Base-by-base conservation (phyloP, 2,113 vertebrate species). In the Chloroceryle aenea region DNA sequence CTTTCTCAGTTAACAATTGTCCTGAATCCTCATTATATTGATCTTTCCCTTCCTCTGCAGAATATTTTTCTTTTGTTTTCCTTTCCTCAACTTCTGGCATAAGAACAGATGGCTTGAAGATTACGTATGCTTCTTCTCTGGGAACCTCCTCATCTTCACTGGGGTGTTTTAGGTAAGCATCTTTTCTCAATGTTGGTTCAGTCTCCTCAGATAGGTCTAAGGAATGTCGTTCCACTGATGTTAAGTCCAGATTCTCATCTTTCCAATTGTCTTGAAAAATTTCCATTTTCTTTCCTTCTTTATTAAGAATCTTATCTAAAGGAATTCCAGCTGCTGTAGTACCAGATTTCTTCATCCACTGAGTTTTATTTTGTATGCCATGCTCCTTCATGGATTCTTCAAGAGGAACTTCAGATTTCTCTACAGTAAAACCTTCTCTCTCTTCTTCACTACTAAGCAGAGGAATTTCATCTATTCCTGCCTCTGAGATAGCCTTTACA, bases 21-120 rank as follows among this genome's bases (percentile, higher is more conserved):
- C 78, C 97, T 83, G 98, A 97, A 43, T 22, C 71, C 8, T 98
- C 97, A n/a, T 81, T 69, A 78, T 20, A 38, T 32, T 15, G 6
- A 71, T 64, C 38, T 72, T 55, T 42, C 61, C 29, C 50, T 76
- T 96, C 36, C 23, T 77, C 73, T 79, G 61, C 22, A 78, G 77
- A 67, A 22, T 53, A 47, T 53, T 87, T 74, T 78, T 66, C 74
- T 66, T 11, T 50, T 62, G 11, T 14, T 94, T 97, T 85, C 6
- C 9, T 67, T 80, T 89, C 71, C 59, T 16, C 55, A 83, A 7
- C 25, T 82, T 78, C 59, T 85, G 91, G 5, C 15, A 80, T 90
- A 73, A 59, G 53, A 88, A 68, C 8, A 66, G 63, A 36, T 0
- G 42, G 69, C 38, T 89, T 91, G 64, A 66, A 61, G 40, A 25